Evolutionary conservation across 2,113 vertebrate species (phyloP).

Genomic region (Psilopsiagon aymara): DNA sequence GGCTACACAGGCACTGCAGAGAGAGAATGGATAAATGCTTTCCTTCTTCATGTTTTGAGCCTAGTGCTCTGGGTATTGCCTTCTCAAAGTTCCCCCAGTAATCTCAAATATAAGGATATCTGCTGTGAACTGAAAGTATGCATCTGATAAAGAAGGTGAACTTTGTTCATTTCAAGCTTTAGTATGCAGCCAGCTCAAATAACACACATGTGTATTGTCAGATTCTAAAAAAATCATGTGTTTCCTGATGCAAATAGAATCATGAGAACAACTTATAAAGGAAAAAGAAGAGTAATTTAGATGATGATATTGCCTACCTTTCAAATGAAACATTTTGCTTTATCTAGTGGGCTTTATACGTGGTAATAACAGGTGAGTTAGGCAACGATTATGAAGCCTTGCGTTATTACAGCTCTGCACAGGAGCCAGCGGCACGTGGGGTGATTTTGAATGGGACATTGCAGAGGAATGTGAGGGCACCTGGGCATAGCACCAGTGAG

Average conservation of each 20-base stretch:
- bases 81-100: not conserved
- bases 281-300: not conserved
- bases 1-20: not conserved
- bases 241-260: not conserved
- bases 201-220: not conserved
- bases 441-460: not conserved
- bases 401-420: not conserved
- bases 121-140: not conserved
- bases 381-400: not conserved
- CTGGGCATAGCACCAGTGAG: not conserved
- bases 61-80: not conserved
- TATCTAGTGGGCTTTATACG: not conserved
- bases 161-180: not conserved
- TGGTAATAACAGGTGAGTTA: not conserved
- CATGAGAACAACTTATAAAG: not conserved
- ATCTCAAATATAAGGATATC: not conserved
- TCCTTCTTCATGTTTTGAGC: not conserved
- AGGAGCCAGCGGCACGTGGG: fast-evolving
- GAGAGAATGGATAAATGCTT: not conserved
- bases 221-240: not conserved
- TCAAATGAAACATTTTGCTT: not conserved
- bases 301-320: not conserved
- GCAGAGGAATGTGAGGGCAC: not conserved
- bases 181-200: not conserved
- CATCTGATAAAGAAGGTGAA: not conserved